Percentiles rank a stretch among this genome's conserved stretches.
Evolutionary conservation across 2,797 vertebrate species (phyloP).

Genomic region (Helostoma temminkii): DNA sequence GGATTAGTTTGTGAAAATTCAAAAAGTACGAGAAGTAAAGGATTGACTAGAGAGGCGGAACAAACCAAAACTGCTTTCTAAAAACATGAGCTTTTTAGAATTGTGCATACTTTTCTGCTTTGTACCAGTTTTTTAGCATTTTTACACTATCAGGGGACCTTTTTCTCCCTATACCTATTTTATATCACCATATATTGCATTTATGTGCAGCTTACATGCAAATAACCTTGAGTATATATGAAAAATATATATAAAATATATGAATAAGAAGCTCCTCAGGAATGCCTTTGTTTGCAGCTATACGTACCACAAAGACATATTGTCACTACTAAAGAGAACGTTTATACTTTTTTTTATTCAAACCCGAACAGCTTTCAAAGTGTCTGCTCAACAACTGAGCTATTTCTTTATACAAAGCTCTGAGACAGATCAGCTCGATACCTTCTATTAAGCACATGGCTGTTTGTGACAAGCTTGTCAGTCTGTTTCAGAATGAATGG

Average conservation of each 20-base stretch:
- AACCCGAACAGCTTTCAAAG: slow-evolving; percentile 33
- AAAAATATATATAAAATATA: too few species aligned
- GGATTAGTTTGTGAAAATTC: slow-evolving; percentile 25
- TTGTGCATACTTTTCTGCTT: slow-evolving; percentile 10
- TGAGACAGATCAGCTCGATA: slow-evolving; percentile 33
- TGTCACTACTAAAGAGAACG: slow-evolving; percentile 16
- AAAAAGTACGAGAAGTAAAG: too few species aligned
- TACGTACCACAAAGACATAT: background rate
- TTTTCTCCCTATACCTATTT: slow-evolving; percentile 28
- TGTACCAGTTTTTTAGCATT: background rate
- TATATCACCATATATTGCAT: background rate
- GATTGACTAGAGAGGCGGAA: slow-evolving; percentile 17
- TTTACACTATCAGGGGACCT: background rate
- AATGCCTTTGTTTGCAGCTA: background rate
- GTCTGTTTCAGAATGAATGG: slow-evolving; percentile 32
- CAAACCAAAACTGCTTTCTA: slow-evolving; percentile 28
- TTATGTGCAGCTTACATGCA: slow-evolving; percentile 1
- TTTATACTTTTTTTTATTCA: slow-evolving; percentile 22
- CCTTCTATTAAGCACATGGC: slow-evolving; percentile 19
- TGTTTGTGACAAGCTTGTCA: slow-evolving; percentile 54
- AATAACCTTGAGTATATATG: slow-evolving; percentile 19
- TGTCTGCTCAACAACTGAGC: background rate
- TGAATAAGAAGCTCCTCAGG: slow-evolving; percentile 5
- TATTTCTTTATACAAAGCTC: slow-evolving; percentile 24
- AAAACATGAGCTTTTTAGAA: slow-evolving; percentile 1